These are phyloP conservation scores for Mylabris phalerata DNA, from an alignment of 1,140 invertebrate genomes.

Conservation along the genomic window DNA sequence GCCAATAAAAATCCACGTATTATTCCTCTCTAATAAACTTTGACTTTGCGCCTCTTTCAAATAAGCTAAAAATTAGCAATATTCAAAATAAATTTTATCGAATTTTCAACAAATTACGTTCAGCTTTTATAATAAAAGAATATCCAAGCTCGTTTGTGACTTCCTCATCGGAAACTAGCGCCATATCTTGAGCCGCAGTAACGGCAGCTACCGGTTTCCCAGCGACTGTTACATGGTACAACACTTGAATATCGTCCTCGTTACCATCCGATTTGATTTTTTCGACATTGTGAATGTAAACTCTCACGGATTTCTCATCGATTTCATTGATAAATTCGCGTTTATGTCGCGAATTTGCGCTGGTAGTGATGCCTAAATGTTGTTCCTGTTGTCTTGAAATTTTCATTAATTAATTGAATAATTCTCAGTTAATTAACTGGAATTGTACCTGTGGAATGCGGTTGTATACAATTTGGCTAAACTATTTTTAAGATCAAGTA, in stretches of 20 bases:
- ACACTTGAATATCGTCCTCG: constrained; percentile 47
- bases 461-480: constrained; percentile 56
- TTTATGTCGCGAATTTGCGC: constrained; percentile 18
- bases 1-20: constrained; percentile 57
- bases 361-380: constrained; percentile 54
- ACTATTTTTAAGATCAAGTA: constrained; percentile 49
- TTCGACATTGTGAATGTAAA: constrained; percentile 46
- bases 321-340: constrained; percentile 12
- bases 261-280: constrained; percentile 38
- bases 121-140: constrained; percentile 72
- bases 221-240: constrained; percentile 71
- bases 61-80: constrained; percentile 52
- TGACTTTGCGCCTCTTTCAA: constrained; percentile 58
- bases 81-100: background rate
- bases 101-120: constrained; percentile 55
- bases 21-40: constrained; percentile 53
- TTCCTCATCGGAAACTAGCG: constrained; percentile 63
- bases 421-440: background rate
- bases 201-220: constrained; percentile 68
- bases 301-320: constrained; percentile 38
- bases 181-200: constrained; percentile 72
- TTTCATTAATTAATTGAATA: background rate
- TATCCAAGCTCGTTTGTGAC: constrained; percentile 62
- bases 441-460: constrained; percentile 53
- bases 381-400: constrained; percentile 59